Evolutionary conservation across 2,113 vertebrate genomes (phyloP).

Genomic region (Spea bombifrons): DNA sequence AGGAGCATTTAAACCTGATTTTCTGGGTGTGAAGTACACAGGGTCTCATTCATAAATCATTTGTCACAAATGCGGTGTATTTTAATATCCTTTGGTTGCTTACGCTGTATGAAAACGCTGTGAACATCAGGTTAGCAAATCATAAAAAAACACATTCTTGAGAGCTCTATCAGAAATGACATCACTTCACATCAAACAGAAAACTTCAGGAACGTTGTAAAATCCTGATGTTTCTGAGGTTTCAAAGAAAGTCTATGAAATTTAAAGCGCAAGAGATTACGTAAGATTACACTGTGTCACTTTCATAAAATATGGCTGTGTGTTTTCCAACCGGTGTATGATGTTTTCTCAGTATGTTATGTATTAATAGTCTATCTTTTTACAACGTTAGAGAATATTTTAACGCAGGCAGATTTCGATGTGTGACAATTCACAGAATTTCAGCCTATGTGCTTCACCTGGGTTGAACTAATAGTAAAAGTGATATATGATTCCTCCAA

Average conservation of each 20-base stretch:
- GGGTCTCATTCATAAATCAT: neutral
- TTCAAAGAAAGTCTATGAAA: conserved; percentile 42
- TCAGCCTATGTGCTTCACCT: conserved; percentile 1
- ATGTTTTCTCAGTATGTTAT: conserved; percentile 11
- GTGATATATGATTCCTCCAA: conserved; percentile 8
- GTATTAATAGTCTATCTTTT: conserved; percentile 12
- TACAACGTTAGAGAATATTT: neutral
- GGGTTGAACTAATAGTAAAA: neutral
- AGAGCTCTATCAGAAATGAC: conserved; percentile 30
- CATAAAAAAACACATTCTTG: conserved; percentile 34
- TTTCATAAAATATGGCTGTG: conserved; percentile 30
- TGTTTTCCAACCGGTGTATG: conserved; percentile 15
- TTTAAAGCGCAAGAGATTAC: conserved; percentile 35
- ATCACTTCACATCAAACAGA: conserved; percentile 41
- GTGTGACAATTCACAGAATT: conserved; percentile 26
- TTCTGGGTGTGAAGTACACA: too few species aligned
- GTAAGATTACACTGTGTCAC: conserved; percentile 38
- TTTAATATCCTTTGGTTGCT: neutral
- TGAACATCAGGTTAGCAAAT: conserved; percentile 30
- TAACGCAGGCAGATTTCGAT: conserved; percentile 1
- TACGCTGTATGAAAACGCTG: neutral
- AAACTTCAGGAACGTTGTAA: conserved; percentile 39
- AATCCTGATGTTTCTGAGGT: conserved; percentile 39
- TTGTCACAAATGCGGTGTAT: neutral
- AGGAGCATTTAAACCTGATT: too few species aligned